Base-by-base conservation (phyloP, 2,888 invertebrate species). In the Temnothorax rugatulus region DNA sequence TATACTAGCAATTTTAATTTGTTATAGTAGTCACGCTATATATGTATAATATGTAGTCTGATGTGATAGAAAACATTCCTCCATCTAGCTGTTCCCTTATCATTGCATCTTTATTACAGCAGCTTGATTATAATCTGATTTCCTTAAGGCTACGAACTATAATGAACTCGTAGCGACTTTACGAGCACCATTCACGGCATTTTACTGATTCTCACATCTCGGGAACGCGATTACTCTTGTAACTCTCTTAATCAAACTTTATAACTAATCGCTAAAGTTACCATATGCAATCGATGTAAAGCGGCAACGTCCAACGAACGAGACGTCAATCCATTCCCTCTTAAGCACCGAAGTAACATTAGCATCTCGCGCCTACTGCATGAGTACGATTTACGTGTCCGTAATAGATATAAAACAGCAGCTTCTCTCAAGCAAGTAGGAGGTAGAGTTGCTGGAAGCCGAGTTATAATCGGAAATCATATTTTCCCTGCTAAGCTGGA, bases 401-500 rank as follows among this genome's bases (percentile, higher is more conserved):
- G 85, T 86, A 87, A 85, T 88, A 91, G 91, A 92, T 91, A 87
- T 91, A 91, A 90, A 88, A 89, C 84, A 86, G 89, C 91, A 88
- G 89, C 88, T 87, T 84, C 73, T 73, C 89, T 73, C 89, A 86
- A 89, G 86, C 88, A 90, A 90, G 84, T 90, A 91, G 91, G 88
- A 89, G 89, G 81, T 90, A 87, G 88, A 91, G 88, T 90, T 90
- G 90, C 91, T 87, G 90, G 92, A 89, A 89, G 90, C 89, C 88
- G 86, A 91, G 88, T 93, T 92, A 91, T 93, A 91, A 93, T 92
- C 91, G 93, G 91, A 93, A 91, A 89, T 91, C 91, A 88, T 92
- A 91, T 93, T 92, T 92, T 92, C 89, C 88, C 90, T 89, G 91
- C 92, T 93, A 94, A 94, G 94, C 94, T 93, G 94, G 94, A 93